Base-by-base conservation (phyloP, 1,140 invertebrate genomes). In the Drosophila nigromelanica region DNA sequence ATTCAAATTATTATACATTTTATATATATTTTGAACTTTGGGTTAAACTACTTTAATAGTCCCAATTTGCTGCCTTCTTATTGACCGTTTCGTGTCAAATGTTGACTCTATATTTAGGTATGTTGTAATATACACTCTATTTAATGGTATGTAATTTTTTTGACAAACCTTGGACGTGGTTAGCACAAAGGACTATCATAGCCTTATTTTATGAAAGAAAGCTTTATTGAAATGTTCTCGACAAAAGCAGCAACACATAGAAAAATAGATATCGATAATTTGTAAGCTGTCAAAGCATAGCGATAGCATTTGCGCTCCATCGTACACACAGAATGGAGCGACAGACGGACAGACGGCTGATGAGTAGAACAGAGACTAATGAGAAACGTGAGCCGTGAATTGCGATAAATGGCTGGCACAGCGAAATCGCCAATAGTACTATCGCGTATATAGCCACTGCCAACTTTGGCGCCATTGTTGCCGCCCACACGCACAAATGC, bases 351-450 rank as follows among this genome's bases (percentile, higher is more conserved):
- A 50, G 54, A 64, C 50, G 21, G 10, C 6, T 40, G 54, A 37
- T 37, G 10, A 27, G 15, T 15, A 52, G 37, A 56, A 18, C 39
- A 14, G 48, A 54, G 21, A 73, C 78, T 87, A 87, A 87, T 89
- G 83, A 89, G 83, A 89, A 89, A 89, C 80, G 70, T 89, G 83
- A 70, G 68, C 63, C 76, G 79, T 80, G 82, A 87, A 59, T 74
- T 89, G 24, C 82, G 69, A 68, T 89, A 89, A 87, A 87, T 83
- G 79, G 79, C 63, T 54, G 66, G 78, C 71, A 67, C 69, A 76
- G 83, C 79, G 42, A 66, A 80, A 77, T 89, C 48, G 73, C 54
- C 77, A 58, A 79, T 76, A 71, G 75, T 55, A 50, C 21, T 50
- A 18, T 14, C 35, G 14, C 47, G 14, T 21, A 45, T 45, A 27